Conservation (phyloP, 2,797 vertebrate genomes). For the Trachops cirrhosus region DNA sequence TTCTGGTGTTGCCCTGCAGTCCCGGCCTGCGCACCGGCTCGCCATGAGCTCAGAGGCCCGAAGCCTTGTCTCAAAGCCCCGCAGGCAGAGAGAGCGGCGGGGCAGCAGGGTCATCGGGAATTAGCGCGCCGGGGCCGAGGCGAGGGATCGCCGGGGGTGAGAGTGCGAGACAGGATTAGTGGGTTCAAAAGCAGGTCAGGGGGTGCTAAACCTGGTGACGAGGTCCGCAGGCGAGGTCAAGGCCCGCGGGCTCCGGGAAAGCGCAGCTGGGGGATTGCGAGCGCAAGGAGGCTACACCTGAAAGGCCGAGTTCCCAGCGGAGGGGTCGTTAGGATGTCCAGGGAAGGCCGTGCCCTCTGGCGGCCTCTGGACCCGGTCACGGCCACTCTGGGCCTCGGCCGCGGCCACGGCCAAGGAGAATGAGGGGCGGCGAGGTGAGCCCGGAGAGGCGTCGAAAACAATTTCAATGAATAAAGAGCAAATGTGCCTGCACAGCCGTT, state of each 20-base stretch:
- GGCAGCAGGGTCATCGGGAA: slow-evolving; percentile 48
- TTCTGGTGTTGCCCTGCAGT: fast-evolving
- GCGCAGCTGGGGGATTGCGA: fast-evolving
- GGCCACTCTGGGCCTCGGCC: not conserved
- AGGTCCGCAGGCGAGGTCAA: slow-evolving; percentile 54
- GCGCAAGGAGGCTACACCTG: fast-evolving
- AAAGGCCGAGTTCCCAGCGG: not conserved
- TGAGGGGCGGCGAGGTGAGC: not conserved
- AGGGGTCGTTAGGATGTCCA: not conserved
- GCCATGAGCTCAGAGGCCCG: fast-evolving
- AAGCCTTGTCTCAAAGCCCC: not conserved
- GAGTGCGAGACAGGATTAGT: slow-evolving; percentile 72
- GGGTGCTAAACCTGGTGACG: slow-evolving; percentile 50
- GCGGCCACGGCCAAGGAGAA: not conserved
- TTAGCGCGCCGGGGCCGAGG: slow-evolving; percentile 32
- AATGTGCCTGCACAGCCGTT: fast-evolving
- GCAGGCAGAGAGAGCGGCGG: not conserved
- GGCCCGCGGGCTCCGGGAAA: not conserved
- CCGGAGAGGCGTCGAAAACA: fast-evolving
- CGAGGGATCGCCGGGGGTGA: not conserved
- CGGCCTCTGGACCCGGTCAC: not conserved
- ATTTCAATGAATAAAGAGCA: not conserved
- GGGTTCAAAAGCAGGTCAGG: slow-evolving; percentile 74
- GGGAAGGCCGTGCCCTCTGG: not conserved
- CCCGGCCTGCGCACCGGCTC: fast-evolving